These are phyloP conservation scores for Limnephilus lunatus DNA, from an alignment of 2,888 invertebrate species.

Conservation along the genomic window DNA sequence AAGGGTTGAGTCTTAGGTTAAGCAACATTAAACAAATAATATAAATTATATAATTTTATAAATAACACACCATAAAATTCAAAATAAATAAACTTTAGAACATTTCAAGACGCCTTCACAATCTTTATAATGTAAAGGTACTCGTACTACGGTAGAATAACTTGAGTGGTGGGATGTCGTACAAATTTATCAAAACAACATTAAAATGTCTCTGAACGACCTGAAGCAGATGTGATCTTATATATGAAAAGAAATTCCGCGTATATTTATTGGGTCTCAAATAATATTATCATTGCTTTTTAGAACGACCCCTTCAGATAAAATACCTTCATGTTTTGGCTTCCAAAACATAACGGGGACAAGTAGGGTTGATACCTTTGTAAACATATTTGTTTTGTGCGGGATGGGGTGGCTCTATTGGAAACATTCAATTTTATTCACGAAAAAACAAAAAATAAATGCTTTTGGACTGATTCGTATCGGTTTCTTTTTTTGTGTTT, in stretches of 20 bases:
- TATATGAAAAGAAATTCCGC: neutral
- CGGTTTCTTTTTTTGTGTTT: neutral
- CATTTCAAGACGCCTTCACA: neutral
- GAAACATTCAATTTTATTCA: neutral
- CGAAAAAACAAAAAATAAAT: neutral
- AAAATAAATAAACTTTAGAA: neutral
- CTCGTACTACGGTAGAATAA: neutral
- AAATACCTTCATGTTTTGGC: neutral
- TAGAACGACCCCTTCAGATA: neutral
- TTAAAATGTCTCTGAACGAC: neutral
- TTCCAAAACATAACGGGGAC: neutral
- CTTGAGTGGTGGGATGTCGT: neutral
- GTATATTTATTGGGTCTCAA: neutral
- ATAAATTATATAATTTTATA: neutral
- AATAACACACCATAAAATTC: too few relatives aligned
- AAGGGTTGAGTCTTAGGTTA: neutral
- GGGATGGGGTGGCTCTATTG: neutral
- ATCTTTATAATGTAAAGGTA: neutral
- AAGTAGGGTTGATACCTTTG: neutral
- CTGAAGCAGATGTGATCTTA: neutral
- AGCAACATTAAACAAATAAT: neutral
- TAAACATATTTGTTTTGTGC: neutral
- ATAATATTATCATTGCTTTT: neutral
- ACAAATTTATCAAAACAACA: neutral
- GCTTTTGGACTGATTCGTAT: neutral